These are phyloP conservation scores for Hyles vespertilio DNA, from an alignment of 1,140 invertebrate genomes.

Conservation along the genomic window DNA sequence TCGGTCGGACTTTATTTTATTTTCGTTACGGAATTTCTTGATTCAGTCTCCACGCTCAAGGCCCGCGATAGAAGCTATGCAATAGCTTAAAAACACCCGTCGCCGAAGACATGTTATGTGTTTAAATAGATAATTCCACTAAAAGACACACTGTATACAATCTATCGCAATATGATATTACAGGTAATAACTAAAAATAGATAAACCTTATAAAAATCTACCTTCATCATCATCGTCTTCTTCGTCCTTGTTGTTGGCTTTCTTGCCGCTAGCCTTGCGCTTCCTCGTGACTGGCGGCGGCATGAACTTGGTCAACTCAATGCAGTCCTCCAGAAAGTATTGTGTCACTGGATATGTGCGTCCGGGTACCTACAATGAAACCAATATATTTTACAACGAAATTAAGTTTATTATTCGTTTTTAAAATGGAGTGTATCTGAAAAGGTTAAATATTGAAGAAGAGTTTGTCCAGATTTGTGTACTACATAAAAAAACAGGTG, in stretches of 20 bases:
- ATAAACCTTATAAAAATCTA: neutral
- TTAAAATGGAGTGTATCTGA: too few relatives aligned
- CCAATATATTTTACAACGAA: neutral
- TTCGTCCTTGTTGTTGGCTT: slow-evolving; percentile 77
- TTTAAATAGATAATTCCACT: too few relatives aligned
- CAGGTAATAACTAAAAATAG: neutral
- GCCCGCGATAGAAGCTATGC: too few relatives aligned
- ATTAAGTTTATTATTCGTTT: neutral
- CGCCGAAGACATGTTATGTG: too few relatives aligned
- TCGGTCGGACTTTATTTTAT: too few relatives aligned
- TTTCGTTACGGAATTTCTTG: too few relatives aligned
- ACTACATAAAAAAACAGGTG: too few relatives aligned
- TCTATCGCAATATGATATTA: neutral
- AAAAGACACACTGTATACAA: too few relatives aligned
- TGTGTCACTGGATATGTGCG: slow-evolving; percentile 88
- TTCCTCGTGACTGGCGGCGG: slow-evolving; percentile 83
- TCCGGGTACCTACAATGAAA: slow-evolving; percentile 78
- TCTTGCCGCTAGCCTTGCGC: slow-evolving; percentile 75
- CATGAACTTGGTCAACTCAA: slow-evolving; percentile 80
- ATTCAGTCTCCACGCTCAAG: too few relatives aligned
- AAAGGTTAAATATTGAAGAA: too few relatives aligned
- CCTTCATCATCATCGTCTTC: slow-evolving; percentile 79
- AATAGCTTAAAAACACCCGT: too few relatives aligned
- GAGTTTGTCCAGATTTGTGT: too few relatives aligned
- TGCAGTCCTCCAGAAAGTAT: slow-evolving; percentile 93